Percentiles rank a stretch among this genome's conserved stretches.
These are phyloP conservation scores for Hemiprocne comata DNA, from an alignment of 2,113 vertebrate species.

Conservation along the genomic window DNA sequence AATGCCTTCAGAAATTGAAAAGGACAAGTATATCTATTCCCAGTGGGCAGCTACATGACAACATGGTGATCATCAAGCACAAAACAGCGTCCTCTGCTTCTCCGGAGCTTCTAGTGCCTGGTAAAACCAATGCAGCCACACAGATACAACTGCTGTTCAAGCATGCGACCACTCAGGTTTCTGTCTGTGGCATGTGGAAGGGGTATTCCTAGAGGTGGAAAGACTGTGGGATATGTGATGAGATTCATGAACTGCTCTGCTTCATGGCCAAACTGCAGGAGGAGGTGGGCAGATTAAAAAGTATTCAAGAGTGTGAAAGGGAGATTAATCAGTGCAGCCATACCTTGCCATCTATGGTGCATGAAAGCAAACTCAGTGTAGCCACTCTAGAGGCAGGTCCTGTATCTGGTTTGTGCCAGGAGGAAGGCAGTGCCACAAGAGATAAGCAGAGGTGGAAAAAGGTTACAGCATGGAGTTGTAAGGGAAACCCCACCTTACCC, in stretches of 20 bases:
- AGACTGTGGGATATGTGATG: background rate
- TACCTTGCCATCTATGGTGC: background rate
- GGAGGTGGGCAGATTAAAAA: background rate
- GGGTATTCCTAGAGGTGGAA: background rate
- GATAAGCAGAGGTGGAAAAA: background rate
- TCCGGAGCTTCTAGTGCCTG: background rate
- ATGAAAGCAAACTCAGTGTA: background rate
- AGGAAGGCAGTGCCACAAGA: background rate
- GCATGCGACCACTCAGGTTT: background rate
- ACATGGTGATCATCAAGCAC: background rate
- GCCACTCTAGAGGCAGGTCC: background rate
- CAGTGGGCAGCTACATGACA: accelerated
- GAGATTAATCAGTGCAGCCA: background rate
- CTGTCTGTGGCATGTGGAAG: background rate
- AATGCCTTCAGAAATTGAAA: background rate
- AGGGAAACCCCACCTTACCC: background rate
- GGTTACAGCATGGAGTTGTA: background rate
- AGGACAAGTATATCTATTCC: background rate
- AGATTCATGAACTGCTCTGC: background rate
- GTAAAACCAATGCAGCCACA: background rate
- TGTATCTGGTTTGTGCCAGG: background rate
- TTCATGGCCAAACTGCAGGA: background rate
- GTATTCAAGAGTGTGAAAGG: background rate
- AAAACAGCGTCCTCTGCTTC: background rate
- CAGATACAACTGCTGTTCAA: background rate